A percentile compares a stretch with the other conserved stretches of the same genome.
Conservation (phyloP, 2,113 vertebrate species). For the Scartelaos histophorus region DNA sequence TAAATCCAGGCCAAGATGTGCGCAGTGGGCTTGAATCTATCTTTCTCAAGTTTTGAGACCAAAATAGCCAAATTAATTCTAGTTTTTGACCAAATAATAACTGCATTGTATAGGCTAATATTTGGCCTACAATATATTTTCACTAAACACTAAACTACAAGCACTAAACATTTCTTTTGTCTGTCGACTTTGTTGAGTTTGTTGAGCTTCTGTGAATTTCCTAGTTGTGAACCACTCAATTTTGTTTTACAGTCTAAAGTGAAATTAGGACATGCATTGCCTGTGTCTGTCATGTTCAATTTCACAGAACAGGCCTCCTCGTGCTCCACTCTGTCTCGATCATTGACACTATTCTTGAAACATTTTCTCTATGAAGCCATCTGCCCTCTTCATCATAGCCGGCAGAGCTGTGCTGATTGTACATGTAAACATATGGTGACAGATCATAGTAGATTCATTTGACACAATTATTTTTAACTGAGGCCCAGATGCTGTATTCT, state of each 20-base stretch:
- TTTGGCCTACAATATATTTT: no score
- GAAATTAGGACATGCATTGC: neutral
- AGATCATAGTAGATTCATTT: conserved; percentile 5
- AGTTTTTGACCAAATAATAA: no score
- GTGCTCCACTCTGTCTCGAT: conserved; percentile 48
- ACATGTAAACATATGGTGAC: conserved; percentile 15
- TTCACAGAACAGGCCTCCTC: conserved; percentile 24
- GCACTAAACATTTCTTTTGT: no score
- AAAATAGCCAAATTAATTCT: no score
- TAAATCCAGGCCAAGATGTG: no score
- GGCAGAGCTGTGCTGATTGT: neutral
- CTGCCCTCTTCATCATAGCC: conserved; percentile 40
- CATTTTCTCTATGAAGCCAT: conserved; percentile 52
- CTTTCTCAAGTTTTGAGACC: no score
- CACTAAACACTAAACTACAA: no score
- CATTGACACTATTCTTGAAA: conserved; percentile 28
- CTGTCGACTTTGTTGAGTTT: neutral
- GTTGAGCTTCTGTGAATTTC: neutral
- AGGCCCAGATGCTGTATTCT: neutral
- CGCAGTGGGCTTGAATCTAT: no score
- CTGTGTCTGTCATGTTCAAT: conserved; percentile 26
- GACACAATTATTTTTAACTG: neutral
- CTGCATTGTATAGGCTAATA: no score
- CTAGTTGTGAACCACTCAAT: neutral
- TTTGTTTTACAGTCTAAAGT: neutral